phyloP scores from a whole-genome alignment of 2,797 vertebrate species.

The Gambusia yucatana region DNA sequence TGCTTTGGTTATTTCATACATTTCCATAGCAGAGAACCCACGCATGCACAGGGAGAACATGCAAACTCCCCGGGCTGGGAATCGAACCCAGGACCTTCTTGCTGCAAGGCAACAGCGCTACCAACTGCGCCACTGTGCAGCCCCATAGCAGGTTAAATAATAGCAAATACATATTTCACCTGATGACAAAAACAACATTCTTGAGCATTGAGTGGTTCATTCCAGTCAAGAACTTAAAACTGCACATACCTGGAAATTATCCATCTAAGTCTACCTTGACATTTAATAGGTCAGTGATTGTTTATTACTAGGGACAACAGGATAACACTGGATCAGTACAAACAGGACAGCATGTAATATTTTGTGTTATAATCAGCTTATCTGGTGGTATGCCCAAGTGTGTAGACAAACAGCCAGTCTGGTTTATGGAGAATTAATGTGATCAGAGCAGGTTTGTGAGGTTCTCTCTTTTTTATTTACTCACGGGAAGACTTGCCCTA shows the following conservation, averaged over 20 bases:
- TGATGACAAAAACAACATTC: conserved; percentile 16
- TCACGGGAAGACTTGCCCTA: neutral
- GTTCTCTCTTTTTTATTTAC: conserved; percentile 34
- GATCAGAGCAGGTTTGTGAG: conserved; percentile 64
- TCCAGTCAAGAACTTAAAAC: conserved; percentile 27
- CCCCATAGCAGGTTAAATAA: conserved; percentile 9
- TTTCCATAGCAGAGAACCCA: conserved; percentile 11
- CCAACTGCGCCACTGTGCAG: too few species aligned
- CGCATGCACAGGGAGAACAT: too few species aligned
- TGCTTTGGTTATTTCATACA: conserved; percentile 23
- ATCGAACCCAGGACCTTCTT: too few species aligned
- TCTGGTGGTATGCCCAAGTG: conserved; percentile 67
- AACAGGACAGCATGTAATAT: conserved; percentile 78
- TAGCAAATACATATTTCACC: conserved; percentile 20
- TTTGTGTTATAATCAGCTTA: conserved; percentile 79
- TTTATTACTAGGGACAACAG: conserved; percentile 59
- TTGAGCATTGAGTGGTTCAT: conserved; percentile 18
- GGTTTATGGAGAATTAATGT: conserved; percentile 70
- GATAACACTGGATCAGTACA: conserved; percentile 77
- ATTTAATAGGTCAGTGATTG: conserved; percentile 68
- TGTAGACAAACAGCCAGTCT: conserved; percentile 68
- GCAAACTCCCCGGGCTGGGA: too few species aligned
- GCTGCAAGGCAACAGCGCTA: too few species aligned
- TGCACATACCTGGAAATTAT: conserved; percentile 55
- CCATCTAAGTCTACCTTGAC: conserved; percentile 62